Conservation (phyloP, 2,888 invertebrate species). For the Spilosoma lubricipeda region DNA sequence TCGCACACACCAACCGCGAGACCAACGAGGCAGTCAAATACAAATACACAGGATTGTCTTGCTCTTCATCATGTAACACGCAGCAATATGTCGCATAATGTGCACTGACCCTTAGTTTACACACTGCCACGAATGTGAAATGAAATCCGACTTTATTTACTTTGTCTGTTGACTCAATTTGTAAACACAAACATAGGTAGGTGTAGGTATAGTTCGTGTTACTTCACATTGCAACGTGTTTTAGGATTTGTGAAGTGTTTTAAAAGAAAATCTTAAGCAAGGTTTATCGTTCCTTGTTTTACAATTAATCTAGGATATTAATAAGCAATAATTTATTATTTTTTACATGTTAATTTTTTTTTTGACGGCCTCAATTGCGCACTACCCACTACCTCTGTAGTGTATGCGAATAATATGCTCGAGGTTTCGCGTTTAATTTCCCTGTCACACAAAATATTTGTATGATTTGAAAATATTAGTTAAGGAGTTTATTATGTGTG, state of each 20-base stretch:
- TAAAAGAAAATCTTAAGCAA: background rate
- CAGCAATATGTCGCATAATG: background rate
- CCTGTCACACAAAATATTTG: no score
- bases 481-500: background rate
- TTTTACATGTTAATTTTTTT: no score
- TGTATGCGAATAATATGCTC: background rate
- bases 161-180: background rate
- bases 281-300: background rate
- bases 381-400: no score
- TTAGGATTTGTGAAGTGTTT: background rate
- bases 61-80: background rate
- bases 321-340: no score
- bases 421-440: background rate
- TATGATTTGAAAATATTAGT: background rate
- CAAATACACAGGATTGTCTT: no score
- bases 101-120: background rate
- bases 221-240: background rate
- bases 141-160: background rate
- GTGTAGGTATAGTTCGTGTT: background rate
- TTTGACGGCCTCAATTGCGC: background rate
- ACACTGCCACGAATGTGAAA: background rate
- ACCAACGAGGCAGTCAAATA: no score
- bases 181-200: background rate
- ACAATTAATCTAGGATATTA: no score
- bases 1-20: no score